These are phyloP conservation scores for Sitta europaea DNA, from an alignment of 2,113 vertebrate genomes.

Conservation along the genomic window DNA sequence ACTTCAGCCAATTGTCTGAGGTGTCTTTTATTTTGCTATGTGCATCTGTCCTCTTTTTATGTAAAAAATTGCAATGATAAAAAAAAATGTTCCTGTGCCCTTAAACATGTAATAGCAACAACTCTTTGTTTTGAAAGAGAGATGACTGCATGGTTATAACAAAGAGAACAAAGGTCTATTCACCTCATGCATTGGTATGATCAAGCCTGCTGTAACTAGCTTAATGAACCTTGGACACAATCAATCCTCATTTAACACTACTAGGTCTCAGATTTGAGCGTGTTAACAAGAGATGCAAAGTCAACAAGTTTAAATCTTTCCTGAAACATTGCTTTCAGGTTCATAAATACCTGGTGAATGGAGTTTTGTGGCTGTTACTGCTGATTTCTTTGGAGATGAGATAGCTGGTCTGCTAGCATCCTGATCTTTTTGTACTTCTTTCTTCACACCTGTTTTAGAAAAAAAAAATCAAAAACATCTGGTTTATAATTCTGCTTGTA, in stretches of 20 bases:
- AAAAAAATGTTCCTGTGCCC: not conserved
- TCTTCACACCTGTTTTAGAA: constrained; percentile 76
- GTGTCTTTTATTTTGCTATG: not conserved
- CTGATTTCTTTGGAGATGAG: constrained; percentile 85
- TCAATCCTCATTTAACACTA: not conserved
- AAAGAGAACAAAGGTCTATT: not conserved
- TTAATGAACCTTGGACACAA: not conserved
- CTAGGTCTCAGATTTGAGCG: not conserved
- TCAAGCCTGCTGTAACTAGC: not conserved
- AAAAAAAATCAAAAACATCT: not conserved
- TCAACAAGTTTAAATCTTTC: not conserved
- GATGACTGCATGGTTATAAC: not conserved
- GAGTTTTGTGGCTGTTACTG: constrained; percentile 77
- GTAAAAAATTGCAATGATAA: not conserved
- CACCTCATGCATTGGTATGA: not conserved
- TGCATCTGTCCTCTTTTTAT: not conserved
- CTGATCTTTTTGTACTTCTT: constrained; percentile 81
- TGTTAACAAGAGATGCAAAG: not conserved
- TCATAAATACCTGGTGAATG: constrained; percentile 85
- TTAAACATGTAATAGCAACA: not conserved
- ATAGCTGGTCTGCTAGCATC: constrained; percentile 67
- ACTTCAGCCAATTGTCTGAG: not conserved
- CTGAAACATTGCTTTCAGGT: not conserved
- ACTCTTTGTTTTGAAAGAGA: not conserved
- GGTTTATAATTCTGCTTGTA: not conserved